Conservation (phyloP, 2,888 invertebrate species). For the Melipona beecheii region DNA sequence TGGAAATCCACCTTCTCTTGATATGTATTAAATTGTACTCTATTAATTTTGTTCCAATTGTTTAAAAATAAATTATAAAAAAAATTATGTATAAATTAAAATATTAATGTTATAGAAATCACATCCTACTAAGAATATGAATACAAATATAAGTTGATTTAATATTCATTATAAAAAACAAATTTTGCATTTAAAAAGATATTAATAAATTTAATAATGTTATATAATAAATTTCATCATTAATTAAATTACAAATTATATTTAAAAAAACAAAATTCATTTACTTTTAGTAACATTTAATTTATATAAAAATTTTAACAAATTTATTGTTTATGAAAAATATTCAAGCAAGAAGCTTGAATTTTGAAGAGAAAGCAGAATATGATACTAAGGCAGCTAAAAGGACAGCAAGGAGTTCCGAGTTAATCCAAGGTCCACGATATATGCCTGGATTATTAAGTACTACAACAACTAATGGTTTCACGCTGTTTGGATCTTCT, state of each 20-base stretch:
- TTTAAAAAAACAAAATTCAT: not conserved
- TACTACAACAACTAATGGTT: slow-evolving; percentile 89
- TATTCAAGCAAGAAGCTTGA: slow-evolving; percentile 90
- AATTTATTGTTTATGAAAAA: slow-evolving; percentile 28
- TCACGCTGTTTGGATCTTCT: slow-evolving; percentile 88
- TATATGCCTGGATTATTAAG: slow-evolving; percentile 92
- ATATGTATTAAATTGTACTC: slow-evolving; percentile 85
- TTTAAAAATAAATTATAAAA: slow-evolving; percentile 1
- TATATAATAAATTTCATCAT: not conserved
- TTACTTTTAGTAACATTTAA: slow-evolving; percentile 18
- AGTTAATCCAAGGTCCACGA: slow-evolving; percentile 96
- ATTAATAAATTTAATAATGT: slow-evolving; percentile 24
- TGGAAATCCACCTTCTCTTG: slow-evolving; percentile 89
- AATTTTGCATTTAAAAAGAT: not conserved
- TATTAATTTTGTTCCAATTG: not conserved
- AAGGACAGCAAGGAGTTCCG: slow-evolving; percentile 94
- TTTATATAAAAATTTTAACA: slow-evolving; percentile 27
- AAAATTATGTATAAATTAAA: not conserved
- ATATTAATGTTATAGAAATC: not conserved
- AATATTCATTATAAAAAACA: not conserved
- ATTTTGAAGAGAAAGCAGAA: slow-evolving; percentile 93
- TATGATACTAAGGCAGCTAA: slow-evolving; percentile 93
- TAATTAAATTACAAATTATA: not conserved
- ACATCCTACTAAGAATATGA: not conserved
- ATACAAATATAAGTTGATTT: not conserved